A percentile compares a stretch with the other conserved stretches of the same genome.
These are phyloP conservation scores for Xenopus petersii DNA, from an alignment of 2,797 vertebrate genomes.

Conservation along the genomic window DNA sequence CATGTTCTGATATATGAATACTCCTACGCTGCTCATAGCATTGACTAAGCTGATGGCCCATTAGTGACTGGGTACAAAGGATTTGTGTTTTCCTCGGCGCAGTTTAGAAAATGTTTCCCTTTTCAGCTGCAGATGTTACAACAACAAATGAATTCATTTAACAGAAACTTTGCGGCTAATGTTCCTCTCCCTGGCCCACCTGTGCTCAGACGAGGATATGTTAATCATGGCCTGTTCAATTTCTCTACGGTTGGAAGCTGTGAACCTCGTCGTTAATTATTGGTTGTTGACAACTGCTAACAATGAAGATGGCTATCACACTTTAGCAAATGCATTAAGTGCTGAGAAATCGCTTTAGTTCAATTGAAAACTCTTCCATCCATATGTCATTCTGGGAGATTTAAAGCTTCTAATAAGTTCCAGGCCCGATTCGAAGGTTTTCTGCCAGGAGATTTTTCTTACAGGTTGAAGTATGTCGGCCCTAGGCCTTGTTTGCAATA, in stretches of 20 bases:
- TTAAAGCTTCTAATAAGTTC: neutral
- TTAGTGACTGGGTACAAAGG: too few relatives aligned
- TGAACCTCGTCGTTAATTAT: neutral
- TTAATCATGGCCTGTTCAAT: neutral
- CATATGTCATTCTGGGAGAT: neutral
- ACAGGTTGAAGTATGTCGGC: neutral
- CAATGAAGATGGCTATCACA: slow-evolving; percentile 5
- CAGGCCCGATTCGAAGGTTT: neutral
- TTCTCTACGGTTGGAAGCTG: neutral
- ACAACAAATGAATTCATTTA: too few relatives aligned
- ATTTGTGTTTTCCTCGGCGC: too few relatives aligned
- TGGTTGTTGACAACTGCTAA: neutral
- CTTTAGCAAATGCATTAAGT: slow-evolving; percentile 3
- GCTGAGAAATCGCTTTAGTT: neutral
- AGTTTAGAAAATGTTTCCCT: too few relatives aligned
- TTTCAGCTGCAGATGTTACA: too few relatives aligned
- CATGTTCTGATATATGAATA: too few relatives aligned
- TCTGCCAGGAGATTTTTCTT: neutral
- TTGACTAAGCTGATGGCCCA: too few relatives aligned
- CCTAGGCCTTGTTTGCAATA: neutral
- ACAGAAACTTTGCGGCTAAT: too few relatives aligned
- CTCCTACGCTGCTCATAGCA: too few relatives aligned
- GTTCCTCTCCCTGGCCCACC: too few relatives aligned
- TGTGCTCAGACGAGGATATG: neutral
- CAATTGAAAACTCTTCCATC: neutral